Evolutionary conservation across 2,797 vertebrate genomes (phyloP).

Genomic region (Apodemus agrarius): DNA sequence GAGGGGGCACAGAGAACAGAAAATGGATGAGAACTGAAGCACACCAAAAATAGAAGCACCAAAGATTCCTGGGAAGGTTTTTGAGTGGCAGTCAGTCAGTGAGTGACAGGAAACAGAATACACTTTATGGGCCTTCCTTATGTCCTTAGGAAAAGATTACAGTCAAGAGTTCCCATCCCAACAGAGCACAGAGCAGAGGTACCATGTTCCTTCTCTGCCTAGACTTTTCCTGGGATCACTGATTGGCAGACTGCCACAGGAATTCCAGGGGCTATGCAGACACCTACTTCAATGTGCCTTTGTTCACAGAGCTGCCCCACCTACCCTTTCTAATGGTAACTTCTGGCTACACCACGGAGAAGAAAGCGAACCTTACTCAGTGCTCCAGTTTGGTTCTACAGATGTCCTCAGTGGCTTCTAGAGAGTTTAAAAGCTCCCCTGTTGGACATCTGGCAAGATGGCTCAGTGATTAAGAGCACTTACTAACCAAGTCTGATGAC

Average conservation of each 20-base stretch:
- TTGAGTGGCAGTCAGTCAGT: background rate
- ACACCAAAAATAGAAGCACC: background rate
- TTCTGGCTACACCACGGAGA: background rate
- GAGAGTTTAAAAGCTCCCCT: too few relatives aligned
- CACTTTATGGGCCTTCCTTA: background rate
- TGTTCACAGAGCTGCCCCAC: background rate
- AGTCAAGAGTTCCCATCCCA: background rate
- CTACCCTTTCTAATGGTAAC: background rate
- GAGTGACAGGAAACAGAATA: background rate
- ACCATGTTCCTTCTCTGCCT: background rate
- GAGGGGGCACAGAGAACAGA: background rate
- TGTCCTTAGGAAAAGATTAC: background rate
- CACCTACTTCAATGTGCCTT: background rate
- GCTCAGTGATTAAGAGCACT: background rate
- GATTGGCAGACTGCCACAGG: background rate
- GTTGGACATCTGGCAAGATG: background rate
- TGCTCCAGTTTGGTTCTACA: background rate
- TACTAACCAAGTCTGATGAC: background rate
- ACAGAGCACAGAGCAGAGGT: background rate
- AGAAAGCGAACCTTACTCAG: background rate
- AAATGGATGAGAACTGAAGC: background rate
- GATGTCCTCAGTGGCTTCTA: background rate
- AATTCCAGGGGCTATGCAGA: rapidly evolving
- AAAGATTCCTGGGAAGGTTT: background rate
- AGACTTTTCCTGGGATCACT: background rate